Evolutionary conservation across 2,113 vertebrate genomes (phyloP).

Genomic region (Mystacornis crossleyi): DNA sequence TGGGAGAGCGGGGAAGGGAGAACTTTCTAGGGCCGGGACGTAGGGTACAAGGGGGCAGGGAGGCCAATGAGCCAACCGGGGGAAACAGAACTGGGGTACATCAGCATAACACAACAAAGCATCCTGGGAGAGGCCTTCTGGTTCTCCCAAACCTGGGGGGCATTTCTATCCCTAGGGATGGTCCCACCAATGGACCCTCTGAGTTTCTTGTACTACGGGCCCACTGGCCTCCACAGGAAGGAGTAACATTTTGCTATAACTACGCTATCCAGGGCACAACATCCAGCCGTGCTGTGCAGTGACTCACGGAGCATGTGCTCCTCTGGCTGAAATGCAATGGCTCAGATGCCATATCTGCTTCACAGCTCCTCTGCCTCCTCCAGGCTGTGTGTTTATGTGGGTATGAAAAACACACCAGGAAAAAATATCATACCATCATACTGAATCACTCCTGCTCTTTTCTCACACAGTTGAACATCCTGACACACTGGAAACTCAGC

Average conservation of each 20-base stretch:
- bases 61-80: no score
- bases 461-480: background rate
- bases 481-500: conserved; percentile 28
- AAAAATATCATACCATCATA: background rate
- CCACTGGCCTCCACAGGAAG: background rate
- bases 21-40: no score
- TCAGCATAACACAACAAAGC: no score
- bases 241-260: background rate
- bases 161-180: no score
- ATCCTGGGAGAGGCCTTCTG: no score
- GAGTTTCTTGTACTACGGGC: no score
- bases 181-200: no score
- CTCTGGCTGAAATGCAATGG: background rate
- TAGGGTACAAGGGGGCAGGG: no score
- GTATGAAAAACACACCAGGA: background rate
- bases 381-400: background rate
- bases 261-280: background rate
- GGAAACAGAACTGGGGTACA: no score
- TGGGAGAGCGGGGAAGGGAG: no score
- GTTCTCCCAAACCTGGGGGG: no score
- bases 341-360: background rate
- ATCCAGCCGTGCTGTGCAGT: background rate
- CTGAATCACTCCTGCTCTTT: conserved; percentile 40
- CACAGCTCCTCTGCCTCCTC: background rate
- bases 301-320: background rate